Evolutionary conservation across 2,113 vertebrate genomes (phyloP), one percentile per base, ranked within the genome.

Genomic region (Lamprotornis superbus): DNA sequence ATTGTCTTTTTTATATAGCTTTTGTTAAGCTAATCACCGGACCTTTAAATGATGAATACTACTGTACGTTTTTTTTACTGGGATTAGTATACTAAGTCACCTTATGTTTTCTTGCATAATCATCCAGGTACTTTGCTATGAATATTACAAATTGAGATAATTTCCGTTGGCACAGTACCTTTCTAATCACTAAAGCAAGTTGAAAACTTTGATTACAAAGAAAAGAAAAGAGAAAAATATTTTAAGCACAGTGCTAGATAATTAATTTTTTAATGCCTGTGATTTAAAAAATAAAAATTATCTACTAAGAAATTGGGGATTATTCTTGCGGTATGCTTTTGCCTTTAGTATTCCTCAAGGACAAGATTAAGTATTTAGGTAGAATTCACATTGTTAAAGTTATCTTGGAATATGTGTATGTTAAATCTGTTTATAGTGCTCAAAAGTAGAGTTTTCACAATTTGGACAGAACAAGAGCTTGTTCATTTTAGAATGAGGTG

Each of bases 201-300:
- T 14, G 9, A 57, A 60, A 68, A 31, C 5, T 22, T n/a, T 20
- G 15, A 73, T 63, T 55, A 44, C 40, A 70, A 57, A 60, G 5
- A 25, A 30, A 15, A 46, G 44, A 37, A 65, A 30, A 33, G 9
- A 2, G 12, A 10, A 25, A 15, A 17, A 7, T n/a, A 31, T 56
- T 88, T 79, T 49, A 83, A 89, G 33, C 10, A 55, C 6, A 42
- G 2, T 19, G 5, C 4, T 57, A 67, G n/a, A 13, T 44, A 59
- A n/a, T 27, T 30, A 19, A 2, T 1, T 30, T 64, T 69, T 67
- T 2, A 42, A 53, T 27, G 14, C 2, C 3, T 37, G 1, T 64
- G 33, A 46, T 57, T 52, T 39, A 20, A 67, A 63, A 88, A 61
- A 20, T 23, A 56, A 46, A 80, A 87, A 30, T 4, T 5, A 19